Evolutionary conservation across 2,797 vertebrate genomes (phyloP).

Genomic region (Philypnodon macrostomus): DNA sequence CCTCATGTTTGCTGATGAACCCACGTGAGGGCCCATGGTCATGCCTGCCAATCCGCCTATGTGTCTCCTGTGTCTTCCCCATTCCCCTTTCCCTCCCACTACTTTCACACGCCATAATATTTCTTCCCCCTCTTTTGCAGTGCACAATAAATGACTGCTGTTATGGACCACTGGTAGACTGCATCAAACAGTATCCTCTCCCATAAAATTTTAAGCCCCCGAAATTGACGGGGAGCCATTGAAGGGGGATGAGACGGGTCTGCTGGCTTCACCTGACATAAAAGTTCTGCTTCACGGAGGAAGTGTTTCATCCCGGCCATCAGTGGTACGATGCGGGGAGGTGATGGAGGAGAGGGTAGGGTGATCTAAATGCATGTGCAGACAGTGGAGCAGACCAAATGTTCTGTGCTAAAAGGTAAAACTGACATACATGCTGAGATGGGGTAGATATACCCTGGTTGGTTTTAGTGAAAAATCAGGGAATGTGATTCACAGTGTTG

Average conservation of each 20-base stretch:
- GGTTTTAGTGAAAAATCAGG: too few species aligned
- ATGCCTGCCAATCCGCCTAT: constrained; percentile 57
- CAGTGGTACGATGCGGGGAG: constrained; percentile 52
- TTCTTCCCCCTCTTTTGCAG: constrained; percentile 81
- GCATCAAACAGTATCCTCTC: constrained; percentile 99
- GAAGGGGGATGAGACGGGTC: constrained; percentile 86
- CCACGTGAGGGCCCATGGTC: constrained; percentile 70
- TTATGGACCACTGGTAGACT: constrained; percentile 99
- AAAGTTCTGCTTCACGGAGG: constrained; percentile 90
- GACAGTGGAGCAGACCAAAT: constrained; percentile 44
- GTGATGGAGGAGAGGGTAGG: constrained; percentile 55
- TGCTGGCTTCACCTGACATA: constrained; percentile 91
- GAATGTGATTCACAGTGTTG: too few species aligned
- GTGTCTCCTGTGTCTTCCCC: constrained; percentile 50
- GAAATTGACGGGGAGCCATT: constrained; percentile 89
- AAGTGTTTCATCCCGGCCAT: constrained; percentile 81
- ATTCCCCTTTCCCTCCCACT: constrained; percentile 36
- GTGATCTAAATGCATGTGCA: constrained; percentile 66
- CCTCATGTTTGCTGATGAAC: constrained; percentile 82
- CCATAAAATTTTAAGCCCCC: constrained; percentile 93
- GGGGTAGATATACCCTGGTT: too few species aligned
- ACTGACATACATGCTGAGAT: constrained; percentile 20
- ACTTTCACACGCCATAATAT: constrained; percentile 63
- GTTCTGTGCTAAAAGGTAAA: constrained; percentile 45
- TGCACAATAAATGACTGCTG: constrained; percentile 99